phyloP scores from a whole-genome alignment of 30 jellyfish, hydroid and myxozoan genomes.

The Aurelia coerulea region DNA sequence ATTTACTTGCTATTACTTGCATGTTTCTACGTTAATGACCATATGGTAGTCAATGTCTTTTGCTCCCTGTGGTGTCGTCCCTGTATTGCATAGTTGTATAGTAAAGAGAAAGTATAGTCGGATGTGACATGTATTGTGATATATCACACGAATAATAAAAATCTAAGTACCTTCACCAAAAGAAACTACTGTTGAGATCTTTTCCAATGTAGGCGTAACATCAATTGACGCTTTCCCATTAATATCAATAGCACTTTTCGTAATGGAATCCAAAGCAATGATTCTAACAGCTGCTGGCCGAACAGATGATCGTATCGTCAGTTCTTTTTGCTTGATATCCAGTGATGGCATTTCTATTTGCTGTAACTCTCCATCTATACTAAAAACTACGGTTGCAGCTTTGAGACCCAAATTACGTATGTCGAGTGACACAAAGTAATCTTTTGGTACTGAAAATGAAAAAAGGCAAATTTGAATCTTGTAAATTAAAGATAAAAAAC shows the following conservation, averaged over 20 bases:
- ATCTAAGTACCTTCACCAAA: conserved; percentile 33
- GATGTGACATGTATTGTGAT: no score
- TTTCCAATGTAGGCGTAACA: conserved; percentile 14
- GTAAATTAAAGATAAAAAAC: neutral
- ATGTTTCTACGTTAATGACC: no score
- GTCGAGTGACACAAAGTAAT: conserved; percentile 24
- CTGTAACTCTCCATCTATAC: neutral
- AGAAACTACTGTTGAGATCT: neutral
- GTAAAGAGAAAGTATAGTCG: no score
- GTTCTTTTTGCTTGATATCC: conserved; percentile 7
- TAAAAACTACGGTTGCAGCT: conserved; percentile 27
- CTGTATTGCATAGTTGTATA: no score
- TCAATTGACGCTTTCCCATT: conserved; percentile 4
- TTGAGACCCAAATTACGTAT: conserved; percentile 40
- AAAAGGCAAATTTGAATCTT: neutral
- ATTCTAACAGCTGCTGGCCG: conserved; percentile 38
- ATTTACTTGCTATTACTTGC: no score
- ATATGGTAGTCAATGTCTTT: no score
- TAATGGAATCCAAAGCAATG: conserved; percentile 8
- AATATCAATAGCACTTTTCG: neutral
- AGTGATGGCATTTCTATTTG: conserved; percentile 9
- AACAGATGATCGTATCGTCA: neutral
- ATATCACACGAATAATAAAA: no score
- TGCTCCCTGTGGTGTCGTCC: no score
- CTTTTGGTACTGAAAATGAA: neutral